Evolutionary conservation across 2,797 vertebrate genomes (phyloP).

Genomic region (Sebastes taczanowskii): DNA sequence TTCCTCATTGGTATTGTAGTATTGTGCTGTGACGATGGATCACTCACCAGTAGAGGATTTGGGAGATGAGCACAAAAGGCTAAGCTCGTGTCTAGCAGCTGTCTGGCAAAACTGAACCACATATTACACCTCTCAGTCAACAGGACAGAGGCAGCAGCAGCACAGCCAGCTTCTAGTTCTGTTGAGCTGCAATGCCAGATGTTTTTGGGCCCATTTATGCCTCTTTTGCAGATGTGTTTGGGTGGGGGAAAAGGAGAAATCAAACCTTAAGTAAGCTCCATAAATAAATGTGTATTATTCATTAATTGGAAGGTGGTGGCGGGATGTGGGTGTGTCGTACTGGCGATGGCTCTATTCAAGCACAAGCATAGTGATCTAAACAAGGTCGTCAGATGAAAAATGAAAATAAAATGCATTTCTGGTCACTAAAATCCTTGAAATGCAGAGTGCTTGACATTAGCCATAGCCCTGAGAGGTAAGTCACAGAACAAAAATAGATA

Average conservation of each 20-base stretch:
- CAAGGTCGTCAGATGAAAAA: not conserved
- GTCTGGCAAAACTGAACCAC: conserved; percentile 6
- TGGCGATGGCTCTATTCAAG: not conserved
- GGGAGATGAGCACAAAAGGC: not conserved
- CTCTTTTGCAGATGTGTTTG: not conserved
- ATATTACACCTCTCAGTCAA: not conserved
- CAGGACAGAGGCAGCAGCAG: not conserved
- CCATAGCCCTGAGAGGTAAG: not conserved
- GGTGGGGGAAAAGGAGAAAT: not conserved
- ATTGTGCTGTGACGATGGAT: not conserved
- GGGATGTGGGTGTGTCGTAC: not conserved
- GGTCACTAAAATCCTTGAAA: not conserved
- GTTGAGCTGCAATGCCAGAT: not conserved
- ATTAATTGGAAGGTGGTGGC: not conserved
- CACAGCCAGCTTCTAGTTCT: not conserved
- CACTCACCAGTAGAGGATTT: conserved; percentile 2
- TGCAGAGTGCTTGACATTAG: no score
- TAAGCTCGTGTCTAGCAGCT: not conserved
- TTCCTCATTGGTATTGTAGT: not conserved
- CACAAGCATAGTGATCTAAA: not conserved
- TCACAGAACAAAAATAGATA: not conserved
- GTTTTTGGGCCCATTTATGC: not conserved
- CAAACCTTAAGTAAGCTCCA: not conserved
- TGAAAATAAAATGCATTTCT: not conserved
- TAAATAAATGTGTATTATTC: not conserved